A percentile compares a stretch with the other conserved stretches of the same genome.
Conservation (phyloP, 2,888 invertebrate species). For the Pseudococcus jackbeardsleyi region DNA sequence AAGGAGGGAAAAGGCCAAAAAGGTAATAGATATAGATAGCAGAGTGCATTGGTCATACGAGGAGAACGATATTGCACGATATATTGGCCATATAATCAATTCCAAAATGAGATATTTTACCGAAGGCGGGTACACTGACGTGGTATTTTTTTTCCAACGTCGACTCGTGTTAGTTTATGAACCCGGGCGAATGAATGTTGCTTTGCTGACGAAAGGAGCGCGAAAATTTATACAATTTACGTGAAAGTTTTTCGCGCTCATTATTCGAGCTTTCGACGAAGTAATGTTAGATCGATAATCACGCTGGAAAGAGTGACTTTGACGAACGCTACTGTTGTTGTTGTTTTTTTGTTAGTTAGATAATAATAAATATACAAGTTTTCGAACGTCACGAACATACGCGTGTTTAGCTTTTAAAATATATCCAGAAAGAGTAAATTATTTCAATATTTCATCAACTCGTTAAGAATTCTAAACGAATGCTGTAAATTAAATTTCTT, state of each 20-base stretch:
- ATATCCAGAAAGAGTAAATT: constrained; percentile 37
- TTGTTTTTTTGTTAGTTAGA: constrained; percentile 28
- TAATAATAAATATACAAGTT: constrained; percentile 50
- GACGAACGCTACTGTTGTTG: constrained; percentile 27
- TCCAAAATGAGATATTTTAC: constrained; percentile 27
- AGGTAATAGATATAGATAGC: constrained; percentile 34
- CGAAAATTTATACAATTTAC: constrained; percentile 41
- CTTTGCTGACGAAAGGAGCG: constrained; percentile 18
- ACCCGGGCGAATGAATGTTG: not conserved
- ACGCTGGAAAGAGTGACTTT: constrained; percentile 27
- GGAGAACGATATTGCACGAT: not conserved
- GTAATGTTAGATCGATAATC: constrained; percentile 51
- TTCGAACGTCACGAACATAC: constrained; percentile 45
- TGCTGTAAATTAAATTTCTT: constrained; percentile 36
- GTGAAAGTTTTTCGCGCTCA: constrained; percentile 29
- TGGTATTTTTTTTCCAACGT: not conserved
- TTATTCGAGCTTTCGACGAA: not conserved
- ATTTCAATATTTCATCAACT: constrained; percentile 45
- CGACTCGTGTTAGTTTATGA: not conserved
- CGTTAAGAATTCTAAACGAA: constrained; percentile 19
- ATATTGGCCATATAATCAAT: constrained; percentile 33
- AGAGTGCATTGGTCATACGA: constrained; percentile 39
- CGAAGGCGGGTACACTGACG: not conserved
- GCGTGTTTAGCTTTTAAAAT: constrained; percentile 32
- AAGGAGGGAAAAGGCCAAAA: not conserved